Evolutionary conservation across 2,113 vertebrate genomes (phyloP).

Genomic region (Chauna torquata): DNA sequence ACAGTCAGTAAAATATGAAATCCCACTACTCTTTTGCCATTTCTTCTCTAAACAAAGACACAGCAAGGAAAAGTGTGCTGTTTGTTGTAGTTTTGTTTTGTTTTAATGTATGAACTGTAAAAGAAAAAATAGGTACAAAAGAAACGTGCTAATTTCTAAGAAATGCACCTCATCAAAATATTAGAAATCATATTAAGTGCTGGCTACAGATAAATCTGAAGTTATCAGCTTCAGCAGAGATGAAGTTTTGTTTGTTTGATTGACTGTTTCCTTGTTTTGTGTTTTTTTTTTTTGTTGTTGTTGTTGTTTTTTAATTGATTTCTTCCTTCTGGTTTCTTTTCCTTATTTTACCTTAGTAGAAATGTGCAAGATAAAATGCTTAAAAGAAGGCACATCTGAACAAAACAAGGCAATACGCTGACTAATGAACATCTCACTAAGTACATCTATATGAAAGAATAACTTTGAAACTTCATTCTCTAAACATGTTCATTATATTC

Average conservation of each 20-base stretch:
- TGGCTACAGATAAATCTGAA: conserved; percentile 44
- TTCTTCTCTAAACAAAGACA: conserved; percentile 16
- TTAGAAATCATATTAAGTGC: conserved; percentile 48
- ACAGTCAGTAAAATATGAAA: conserved; percentile 48
- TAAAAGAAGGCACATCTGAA: conserved; percentile 52
- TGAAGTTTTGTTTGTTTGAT: background rate
- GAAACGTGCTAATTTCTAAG: too few relatives aligned
- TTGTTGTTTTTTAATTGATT: background rate
- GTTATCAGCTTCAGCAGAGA: conserved; percentile 31
- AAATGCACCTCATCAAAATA: conserved; percentile 21
- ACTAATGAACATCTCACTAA: conserved; percentile 45
- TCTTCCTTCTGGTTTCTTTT: background rate
- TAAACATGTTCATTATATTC: conserved; percentile 4
- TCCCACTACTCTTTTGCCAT: background rate
- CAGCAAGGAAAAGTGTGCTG: conserved; percentile 3
- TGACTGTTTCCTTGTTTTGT: too few relatives aligned
- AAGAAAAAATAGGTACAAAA: conserved; percentile 19
- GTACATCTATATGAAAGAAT: background rate
- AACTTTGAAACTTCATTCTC: conserved; percentile 1
- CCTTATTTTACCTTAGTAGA: conserved; percentile 44
- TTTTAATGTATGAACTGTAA: conserved; percentile 23
- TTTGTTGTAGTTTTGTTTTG: background rate
- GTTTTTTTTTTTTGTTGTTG: too few relatives aligned
- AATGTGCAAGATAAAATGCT: conserved; percentile 6
- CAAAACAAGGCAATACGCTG: conserved; percentile 19